These are phyloP conservation scores for Hycleus cichorii DNA, from an alignment of 1,140 invertebrate genomes.

Conservation along the genomic window DNA sequence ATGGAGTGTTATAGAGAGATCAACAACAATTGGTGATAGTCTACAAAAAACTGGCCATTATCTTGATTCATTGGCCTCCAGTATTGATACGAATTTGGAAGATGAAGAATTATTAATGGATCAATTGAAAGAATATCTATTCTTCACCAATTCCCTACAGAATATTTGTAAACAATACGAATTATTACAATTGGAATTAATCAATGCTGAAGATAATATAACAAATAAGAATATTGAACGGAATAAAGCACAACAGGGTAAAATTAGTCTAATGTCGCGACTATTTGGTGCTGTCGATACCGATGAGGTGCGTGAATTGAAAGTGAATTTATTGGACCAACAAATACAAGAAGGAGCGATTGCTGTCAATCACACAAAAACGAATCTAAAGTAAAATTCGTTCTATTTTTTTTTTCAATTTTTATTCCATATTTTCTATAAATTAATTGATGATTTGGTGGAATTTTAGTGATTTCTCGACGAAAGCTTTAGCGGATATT, in stretches of 20 bases:
- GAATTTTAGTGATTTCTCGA: conserved; percentile 60
- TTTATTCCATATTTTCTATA: background rate
- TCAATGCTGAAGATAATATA: conserved; percentile 60
- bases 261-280: conserved; percentile 61
- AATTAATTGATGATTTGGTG: background rate
- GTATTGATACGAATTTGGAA: conserved; percentile 67
- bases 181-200: conserved; percentile 62
- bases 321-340: conserved; percentile 62
- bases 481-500: conserved; percentile 63
- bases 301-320: conserved; percentile 68
- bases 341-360: conserved; percentile 60
- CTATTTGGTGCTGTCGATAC: conserved; percentile 73
- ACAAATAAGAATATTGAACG: conserved; percentile 47
- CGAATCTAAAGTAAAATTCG: conserved; percentile 53
- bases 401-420: conserved; percentile 1
- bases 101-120: conserved; percentile 78
- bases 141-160: conserved; percentile 66
- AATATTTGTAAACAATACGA: conserved; percentile 68
- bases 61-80: conserved; percentile 69
- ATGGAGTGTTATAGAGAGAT: conserved; percentile 77
- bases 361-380: conserved; percentile 51
- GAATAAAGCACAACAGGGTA: conserved; percentile 52
- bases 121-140: conserved; percentile 78
- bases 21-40: conserved; percentile 63
- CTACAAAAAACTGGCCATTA: conserved; percentile 61